phyloP scores from a whole-genome alignment of 2,888 invertebrate species.

The Nephrocerus scutellatus region DNA sequence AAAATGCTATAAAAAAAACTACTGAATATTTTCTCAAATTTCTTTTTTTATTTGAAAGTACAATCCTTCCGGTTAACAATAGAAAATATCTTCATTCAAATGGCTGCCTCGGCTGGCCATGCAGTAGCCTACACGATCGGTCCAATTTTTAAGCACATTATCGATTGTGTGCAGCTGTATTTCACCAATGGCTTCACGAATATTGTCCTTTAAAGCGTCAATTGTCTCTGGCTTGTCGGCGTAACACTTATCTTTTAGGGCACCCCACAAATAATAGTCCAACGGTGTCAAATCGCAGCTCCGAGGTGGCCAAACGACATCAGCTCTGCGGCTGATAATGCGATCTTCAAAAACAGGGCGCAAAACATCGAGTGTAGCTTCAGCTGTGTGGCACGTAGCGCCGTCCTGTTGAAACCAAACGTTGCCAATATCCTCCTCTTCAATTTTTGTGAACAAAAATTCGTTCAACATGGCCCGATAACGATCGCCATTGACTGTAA shows the following conservation, averaged over 20 bases:
- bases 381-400: neutral
- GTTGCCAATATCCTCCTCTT: neutral
- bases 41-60: slow-evolving; percentile 31
- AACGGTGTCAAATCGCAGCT: neutral
- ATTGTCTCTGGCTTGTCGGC: neutral
- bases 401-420: neutral
- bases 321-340: neutral
- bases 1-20: slow-evolving; percentile 1
- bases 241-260: slow-evolving; percentile 1
- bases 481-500: slow-evolving; percentile 5
- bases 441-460: neutral
- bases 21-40: slow-evolving; percentile 52
- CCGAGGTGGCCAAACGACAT: neutral
- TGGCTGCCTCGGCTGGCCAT: slow-evolving; percentile 24
- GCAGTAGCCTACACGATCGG: slow-evolving; percentile 22
- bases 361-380: neutral
- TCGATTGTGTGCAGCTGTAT: no score
- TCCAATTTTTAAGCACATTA: slow-evolving; percentile 23
- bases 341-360: neutral
- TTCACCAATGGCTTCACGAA: slow-evolving; percentile 1
- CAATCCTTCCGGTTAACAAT: slow-evolving; percentile 21
- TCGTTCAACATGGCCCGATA: slow-evolving; percentile 1
- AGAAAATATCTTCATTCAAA: slow-evolving; percentile 24
- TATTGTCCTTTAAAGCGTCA: slow-evolving; percentile 1
- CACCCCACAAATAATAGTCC: slow-evolving; percentile 1